These are phyloP conservation scores for Entomobrya proxima DNA, from an alignment of 2,888 invertebrate genomes.

Conservation along the genomic window DNA sequence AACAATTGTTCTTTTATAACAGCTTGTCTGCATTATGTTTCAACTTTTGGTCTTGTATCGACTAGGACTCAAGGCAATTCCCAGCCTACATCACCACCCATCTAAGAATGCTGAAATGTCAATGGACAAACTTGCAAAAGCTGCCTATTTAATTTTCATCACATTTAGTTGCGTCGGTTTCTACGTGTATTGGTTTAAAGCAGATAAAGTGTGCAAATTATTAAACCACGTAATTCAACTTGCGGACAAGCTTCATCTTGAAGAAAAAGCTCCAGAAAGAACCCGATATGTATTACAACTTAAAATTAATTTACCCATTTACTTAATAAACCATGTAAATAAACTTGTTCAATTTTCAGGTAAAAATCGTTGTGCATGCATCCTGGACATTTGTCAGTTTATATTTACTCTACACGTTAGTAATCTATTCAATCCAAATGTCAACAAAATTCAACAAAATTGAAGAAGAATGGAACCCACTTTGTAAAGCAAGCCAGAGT, in stretches of 20 bases:
- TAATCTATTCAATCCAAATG: constrained; percentile 21
- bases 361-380: constrained; percentile 2
- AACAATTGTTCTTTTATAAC: background rate
- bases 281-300: background rate
- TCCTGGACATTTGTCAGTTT: constrained; percentile 21
- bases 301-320: too few species aligned
- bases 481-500: too few species aligned
- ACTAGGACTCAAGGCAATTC: constrained; percentile 40
- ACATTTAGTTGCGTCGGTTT: background rate
- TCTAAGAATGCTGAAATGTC: background rate
- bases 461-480: too few species aligned
- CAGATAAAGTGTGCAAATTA: constrained; percentile 14
- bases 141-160: constrained; percentile 48
- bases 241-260: background rate
- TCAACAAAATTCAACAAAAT: background rate
- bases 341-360: constrained; percentile 22
- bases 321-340: too few species aligned
- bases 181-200: constrained; percentile 32
- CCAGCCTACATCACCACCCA: background rate
- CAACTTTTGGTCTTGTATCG: constrained; percentile 9
- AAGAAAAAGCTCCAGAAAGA: constrained; percentile 11
- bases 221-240: constrained; percentile 24
- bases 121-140: constrained; percentile 26
- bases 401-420: constrained; percentile 18
- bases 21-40: constrained; percentile 39